Conservation (phyloP, 2,113 vertebrate genomes). For the Menura novaehollandiae region DNA sequence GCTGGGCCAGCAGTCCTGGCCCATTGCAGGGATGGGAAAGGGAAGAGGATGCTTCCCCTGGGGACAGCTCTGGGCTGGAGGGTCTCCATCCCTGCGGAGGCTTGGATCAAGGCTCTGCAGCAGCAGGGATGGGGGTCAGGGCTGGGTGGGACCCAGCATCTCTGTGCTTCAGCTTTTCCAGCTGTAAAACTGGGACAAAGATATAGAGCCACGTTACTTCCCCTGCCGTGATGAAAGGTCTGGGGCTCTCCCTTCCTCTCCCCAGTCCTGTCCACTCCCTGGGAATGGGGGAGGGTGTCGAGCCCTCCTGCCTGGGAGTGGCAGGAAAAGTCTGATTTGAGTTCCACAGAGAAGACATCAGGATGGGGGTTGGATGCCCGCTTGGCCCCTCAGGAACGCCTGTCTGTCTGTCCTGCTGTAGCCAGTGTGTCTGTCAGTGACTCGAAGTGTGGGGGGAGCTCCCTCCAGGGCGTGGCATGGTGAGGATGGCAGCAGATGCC, state of each 20-base stretch:
- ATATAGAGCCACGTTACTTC: not conserved
- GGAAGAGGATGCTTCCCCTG: not conserved
- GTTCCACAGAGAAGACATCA: not conserved
- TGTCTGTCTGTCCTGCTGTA: not conserved
- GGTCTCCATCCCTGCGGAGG: fast-evolving
- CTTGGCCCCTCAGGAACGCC: fast-evolving
- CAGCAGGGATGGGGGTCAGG: not conserved
- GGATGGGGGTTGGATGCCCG: not conserved
- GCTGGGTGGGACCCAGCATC: not conserved
- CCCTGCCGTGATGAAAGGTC: not conserved
- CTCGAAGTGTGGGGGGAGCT: fast-evolving
- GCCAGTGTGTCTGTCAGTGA: not conserved
- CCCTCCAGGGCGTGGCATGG: fast-evolving
- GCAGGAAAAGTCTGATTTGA: not conserved
- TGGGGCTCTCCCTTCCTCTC: not conserved
- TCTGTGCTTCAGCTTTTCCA: not conserved
- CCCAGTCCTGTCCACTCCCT: not conserved
- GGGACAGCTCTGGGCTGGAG: not conserved
- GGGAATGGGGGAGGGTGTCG: fast-evolving
- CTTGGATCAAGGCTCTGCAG: fast-evolving
- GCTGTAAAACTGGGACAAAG: conserved; percentile 22
- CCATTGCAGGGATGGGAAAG: fast-evolving
- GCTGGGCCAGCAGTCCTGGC: fast-evolving
- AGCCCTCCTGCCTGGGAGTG: not conserved
- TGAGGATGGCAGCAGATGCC: not conserved